Base-by-base conservation (phyloP, 2,797 vertebrate species). In the Acridotheres tristis region DNA sequence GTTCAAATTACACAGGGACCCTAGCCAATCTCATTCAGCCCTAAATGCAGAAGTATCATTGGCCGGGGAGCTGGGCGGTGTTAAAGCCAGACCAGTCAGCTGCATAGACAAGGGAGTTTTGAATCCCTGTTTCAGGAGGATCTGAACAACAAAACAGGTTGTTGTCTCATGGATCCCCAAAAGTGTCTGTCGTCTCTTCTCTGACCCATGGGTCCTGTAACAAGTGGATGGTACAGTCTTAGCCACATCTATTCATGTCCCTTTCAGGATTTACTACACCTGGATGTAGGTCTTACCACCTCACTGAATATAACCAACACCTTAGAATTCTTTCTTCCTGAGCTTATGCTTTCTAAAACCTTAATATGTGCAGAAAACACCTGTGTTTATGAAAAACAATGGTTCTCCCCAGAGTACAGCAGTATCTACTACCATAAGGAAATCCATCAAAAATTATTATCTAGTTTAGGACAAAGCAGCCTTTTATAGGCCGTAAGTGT, bases 361-460 rank as follows among this genome's bases (percentile, higher is more conserved):
- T 86, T 83, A 57, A 80, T 80, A 54, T 6, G 48, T 38, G 30
- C 84, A 74, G 57, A 89, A 29, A 91, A 63, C 48, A 93, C 72
- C 80, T 96, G 55, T 80, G 72, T 86, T 93, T 94, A 47, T 78
- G 94, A 80, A 93, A 96, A 90, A 73, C 82, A 85, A 90, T 61
- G 72, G 20, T 83, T 67, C 38, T 78, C 81, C 88, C 19, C 13
- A 81, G 38, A 91, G 36, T 54, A 74, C 38, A 72, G 54, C 73
- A 88, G 26, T 92, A 71, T 81, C 58, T 91, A 85, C 29, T 72
- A 8, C 78, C 92, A 61, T 48, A 95, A 95, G 93, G 76, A 93
- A 90, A 95, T 93, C 78, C 45, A 94, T 91, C 74, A 94, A 94
- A 78, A 94, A 96, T 94, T 97, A 96, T 96, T 95, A 94, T 89